Percentiles rank a stretch among this genome's conserved stretches.
These are phyloP conservation scores for Columba guinea DNA, from an alignment of 2,797 vertebrate genomes.

Conservation along the genomic window DNA sequence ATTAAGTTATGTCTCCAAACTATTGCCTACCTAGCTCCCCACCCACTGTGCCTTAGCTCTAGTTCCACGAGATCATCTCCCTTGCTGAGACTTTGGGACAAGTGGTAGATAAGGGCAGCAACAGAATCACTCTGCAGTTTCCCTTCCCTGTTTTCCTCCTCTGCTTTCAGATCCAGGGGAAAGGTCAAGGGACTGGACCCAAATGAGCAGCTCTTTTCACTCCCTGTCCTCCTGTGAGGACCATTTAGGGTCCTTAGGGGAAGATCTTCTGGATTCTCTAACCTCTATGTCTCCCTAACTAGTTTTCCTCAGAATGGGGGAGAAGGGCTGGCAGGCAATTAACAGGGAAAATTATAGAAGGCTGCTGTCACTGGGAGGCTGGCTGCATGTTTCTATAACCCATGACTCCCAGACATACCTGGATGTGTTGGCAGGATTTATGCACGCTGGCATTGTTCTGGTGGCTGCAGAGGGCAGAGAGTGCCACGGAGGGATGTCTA, in stretches of 20 bases:
- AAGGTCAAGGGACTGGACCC: not conserved
- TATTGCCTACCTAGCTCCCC: not conserved
- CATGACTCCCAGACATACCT: not conserved
- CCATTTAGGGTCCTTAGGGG: not conserved
- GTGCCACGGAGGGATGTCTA: not conserved
- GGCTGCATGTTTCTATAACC: not conserved
- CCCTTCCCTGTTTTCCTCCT: not conserved
- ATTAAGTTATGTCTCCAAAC: not conserved
- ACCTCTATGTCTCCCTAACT: not conserved
- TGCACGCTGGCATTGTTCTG: not conserved
- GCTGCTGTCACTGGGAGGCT: not conserved
- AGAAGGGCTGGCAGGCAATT: not conserved
- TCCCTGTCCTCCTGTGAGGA: not conserved
- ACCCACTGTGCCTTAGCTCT: accelerated
- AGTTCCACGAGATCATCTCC: not conserved
- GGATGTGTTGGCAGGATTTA: not conserved
- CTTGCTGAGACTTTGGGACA: not conserved
- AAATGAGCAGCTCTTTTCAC: not conserved
- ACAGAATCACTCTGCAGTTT: not conserved
- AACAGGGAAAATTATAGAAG: not conserved
- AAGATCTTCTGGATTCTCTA: not conserved
- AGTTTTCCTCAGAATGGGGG: not conserved
- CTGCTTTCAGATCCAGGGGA: not conserved
- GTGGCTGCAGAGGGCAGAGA: not conserved
- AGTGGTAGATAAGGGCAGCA: not conserved